These are phyloP conservation scores for Ooceraea biroi DNA, from an alignment of 1,140 invertebrate genomes.

Conservation along the genomic window DNA sequence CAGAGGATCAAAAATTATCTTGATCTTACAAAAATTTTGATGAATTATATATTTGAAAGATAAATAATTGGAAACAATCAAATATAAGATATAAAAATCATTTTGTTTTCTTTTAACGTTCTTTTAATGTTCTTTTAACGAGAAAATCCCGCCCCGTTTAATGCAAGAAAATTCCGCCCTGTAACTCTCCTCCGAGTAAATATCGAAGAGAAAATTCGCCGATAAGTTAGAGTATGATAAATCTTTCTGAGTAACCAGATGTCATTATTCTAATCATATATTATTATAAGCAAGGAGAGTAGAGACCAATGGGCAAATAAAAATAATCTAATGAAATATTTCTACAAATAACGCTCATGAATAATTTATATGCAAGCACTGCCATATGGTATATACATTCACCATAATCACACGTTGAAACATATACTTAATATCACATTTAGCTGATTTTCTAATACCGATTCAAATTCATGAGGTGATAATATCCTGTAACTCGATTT, in stretches of 20 bases:
- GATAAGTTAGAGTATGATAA: neutral
- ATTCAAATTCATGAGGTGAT: neutral
- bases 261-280: conserved; percentile 59
- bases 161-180: no score
- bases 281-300: conserved; percentile 31
- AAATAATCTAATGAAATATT: conserved; percentile 41
- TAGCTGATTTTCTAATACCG: neutral
- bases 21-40: no score
- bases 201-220: neutral
- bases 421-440: neutral
- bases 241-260: neutral
- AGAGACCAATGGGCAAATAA: conserved; percentile 35
- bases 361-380: conserved; percentile 58
- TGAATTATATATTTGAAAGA: no score
- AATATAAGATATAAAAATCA: no score
- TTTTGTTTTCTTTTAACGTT: no score
- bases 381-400: neutral
- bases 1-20: no score
- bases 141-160: no score
- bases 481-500: neutral
- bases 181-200: no score
- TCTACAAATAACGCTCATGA: conserved; percentile 44
- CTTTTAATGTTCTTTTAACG: no score
- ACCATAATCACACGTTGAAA: conserved; percentile 18
- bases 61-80: no score